Base-by-base conservation (phyloP, 2,797 vertebrate genomes). In the Enteromius paludinosus region DNA sequence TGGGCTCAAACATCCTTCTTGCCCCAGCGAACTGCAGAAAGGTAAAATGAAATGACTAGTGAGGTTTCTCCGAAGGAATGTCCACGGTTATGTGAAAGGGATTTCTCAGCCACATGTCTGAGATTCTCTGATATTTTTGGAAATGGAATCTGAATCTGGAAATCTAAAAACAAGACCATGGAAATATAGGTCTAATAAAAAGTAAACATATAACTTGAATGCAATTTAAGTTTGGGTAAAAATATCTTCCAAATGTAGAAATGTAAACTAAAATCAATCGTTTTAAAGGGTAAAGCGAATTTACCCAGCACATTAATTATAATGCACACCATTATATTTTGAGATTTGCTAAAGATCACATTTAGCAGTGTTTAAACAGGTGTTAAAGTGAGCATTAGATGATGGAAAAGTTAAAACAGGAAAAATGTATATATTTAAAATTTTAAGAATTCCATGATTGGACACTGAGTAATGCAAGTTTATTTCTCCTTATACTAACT, bases 141-240 rank as follows among this genome's bases (percentile, higher is more conserved):
- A 47, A 68, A 18, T 80, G 73, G 80, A 86, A 87, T 87, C 25
- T 33, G 80, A 86, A 87, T 87, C 25, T 33, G 20, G 6, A 25
- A 45, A 61, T 61, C 23, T 61, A 28, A 61, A 61, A 25, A 25
- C 54, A 59, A 23, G 4, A 59, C 54, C 9, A 61, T 6, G 11
- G 23, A 0, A 1, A 28, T 62, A 62, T 17, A 28, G 12, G 59
- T 7, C 59, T 30, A 14, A 62, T 30, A 17, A 30, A 30, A 62
- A 7, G 59, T 30, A 28, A 62, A 62, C 28, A 14, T 30, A 28
- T 62, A 30, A 1, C 10, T 62, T 30, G 5, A 28, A 28, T 61
- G 59, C 59, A 8, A 25, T 28, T 11, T 61, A 14, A 61, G 23
- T 61, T 61, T 62, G 25, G 2, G 15, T 30, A 62, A 62, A 62